phyloP scores from a whole-genome alignment of 2,113 vertebrate genomes.

The Oryzias woworae region DNA sequence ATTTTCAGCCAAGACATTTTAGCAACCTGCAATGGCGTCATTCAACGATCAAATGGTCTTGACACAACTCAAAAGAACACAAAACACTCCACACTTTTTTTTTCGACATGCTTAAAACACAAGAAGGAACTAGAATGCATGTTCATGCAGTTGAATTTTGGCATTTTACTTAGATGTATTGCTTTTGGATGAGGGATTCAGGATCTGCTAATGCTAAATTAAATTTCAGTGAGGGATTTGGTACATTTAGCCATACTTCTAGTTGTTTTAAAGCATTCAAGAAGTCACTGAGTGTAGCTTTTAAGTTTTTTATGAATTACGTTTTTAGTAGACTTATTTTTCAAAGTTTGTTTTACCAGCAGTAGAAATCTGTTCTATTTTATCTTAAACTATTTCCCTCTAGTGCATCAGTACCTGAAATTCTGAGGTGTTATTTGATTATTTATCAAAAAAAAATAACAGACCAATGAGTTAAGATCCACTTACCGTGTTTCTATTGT shows the following conservation, averaged over 20 bases:
- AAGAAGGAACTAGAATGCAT: neutral
- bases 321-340: neutral
- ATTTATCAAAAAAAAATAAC: constrained; percentile 31
- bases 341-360: neutral
- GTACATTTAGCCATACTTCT: constrained; percentile 63
- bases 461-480: constrained; percentile 39
- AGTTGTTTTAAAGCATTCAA: constrained; percentile 40
- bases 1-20: constrained; percentile 79
- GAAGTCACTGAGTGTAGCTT: constrained; percentile 16
- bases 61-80: constrained; percentile 42
- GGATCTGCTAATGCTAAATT: constrained; percentile 59
- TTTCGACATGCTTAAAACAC: constrained; percentile 11
- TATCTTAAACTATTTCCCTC: neutral
- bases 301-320: too few relatives aligned
- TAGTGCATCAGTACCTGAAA: constrained; percentile 12
- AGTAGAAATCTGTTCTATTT: neutral
- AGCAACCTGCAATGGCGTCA: constrained; percentile 62
- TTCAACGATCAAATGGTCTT: constrained; percentile 53
- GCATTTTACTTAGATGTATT: constrained; percentile 20
- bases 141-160: constrained; percentile 3
- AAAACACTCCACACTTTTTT: constrained; percentile 23
- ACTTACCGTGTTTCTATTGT: constrained; percentile 74
- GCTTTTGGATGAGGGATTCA: constrained; percentile 45
- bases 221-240: constrained; percentile 65
- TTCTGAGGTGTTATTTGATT: constrained; percentile 19